Base-by-base conservation (phyloP, 2,888 invertebrate genomes). In the Octodonta nipae region DNA sequence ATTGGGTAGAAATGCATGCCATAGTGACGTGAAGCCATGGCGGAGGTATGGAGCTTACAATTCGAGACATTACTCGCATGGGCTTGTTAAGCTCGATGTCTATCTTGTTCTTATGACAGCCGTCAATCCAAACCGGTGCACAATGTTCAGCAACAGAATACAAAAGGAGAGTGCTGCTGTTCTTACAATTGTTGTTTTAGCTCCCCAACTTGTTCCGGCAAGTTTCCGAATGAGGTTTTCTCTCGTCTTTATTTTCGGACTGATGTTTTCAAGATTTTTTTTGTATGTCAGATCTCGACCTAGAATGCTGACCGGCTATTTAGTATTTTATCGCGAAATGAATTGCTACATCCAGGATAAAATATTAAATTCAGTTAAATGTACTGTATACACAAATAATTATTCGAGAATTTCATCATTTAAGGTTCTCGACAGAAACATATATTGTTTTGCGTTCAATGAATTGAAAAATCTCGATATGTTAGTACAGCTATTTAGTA, bases 281-380 rank as follows among this genome's bases (percentile, higher is more conserved):
- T 26, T 26, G 5, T 26, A 26, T 26, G 26, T 26, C 26, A 26
- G 26, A 10, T 5, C 10, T 26, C 26, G n/a, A 26, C 10, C 12
- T 20, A 20, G 20, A 20, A n/a, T 20, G 6, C 6, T 20, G n/a
- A n/a, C n/a, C n/a, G n/a, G n/a, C n/a, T n/a, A n/a, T n/a, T n/a
- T n/a, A n/a, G n/a, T n/a, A n/a, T n/a, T n/a, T n/a, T n/a, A n/a
- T n/a, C n/a, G n/a, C n/a, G n/a, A n/a, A n/a, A n/a, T n/a, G n/a
- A n/a, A n/a, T n/a, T n/a, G n/a, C n/a, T n/a, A n/a, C n/a, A n/a
- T n/a, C n/a, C n/a, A n/a, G n/a, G n/a, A n/a, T n/a, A n/a, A n/a
- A n/a, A n/a, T n/a, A n/a, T n/a, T n/a, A n/a, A n/a, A n/a, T n/a
- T n/a, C n/a, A n/a, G n/a, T n/a, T n/a, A n/a, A n/a, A n/a, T n/a